These are phyloP conservation scores for Stratiomys singularior DNA, from an alignment of 2,888 invertebrate species.

Conservation along the genomic window DNA sequence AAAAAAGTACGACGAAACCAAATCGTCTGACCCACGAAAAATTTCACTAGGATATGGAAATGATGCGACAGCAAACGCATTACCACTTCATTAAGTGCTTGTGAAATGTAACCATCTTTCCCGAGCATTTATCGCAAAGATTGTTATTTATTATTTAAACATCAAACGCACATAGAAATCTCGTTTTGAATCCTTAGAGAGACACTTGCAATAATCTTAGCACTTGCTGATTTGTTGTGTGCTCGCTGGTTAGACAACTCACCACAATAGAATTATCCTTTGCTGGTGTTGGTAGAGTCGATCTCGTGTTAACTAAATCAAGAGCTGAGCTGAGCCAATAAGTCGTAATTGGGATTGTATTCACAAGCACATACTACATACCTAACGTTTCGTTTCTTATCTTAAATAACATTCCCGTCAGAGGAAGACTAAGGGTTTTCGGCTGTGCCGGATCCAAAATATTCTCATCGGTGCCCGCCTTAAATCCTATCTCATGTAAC, in stretches of 20 bases:
- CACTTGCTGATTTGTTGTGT: conserved; percentile 32
- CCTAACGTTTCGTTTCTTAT: conserved; percentile 41
- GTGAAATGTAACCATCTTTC: neutral
- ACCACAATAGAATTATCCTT: conserved; percentile 37
- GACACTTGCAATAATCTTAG: neutral
- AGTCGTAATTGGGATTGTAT: conserved; percentile 44
- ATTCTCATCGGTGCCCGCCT: neutral
- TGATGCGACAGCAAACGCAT: no score
- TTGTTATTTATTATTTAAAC: conserved; percentile 15
- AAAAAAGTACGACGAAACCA: no score
- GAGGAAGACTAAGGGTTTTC: neutral
- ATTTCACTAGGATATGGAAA: no score
- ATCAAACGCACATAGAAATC: neutral
- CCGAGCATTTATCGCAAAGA: neutral
- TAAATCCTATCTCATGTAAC: neutral
- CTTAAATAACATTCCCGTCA: conserved; percentile 34
- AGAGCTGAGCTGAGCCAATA: conserved; percentile 45
- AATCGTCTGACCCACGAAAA: no score
- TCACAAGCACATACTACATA: conserved; percentile 24
- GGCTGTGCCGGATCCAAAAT: neutral
- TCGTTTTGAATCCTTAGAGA: conserved; percentile 14
- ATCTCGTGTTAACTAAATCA: conserved; percentile 41
- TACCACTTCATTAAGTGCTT: no score
- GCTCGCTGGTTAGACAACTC: conserved; percentile 23
- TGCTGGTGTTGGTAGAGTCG: conserved; percentile 1